A percentile compares a stretch with the other conserved stretches of the same genome.
Conservation (phyloP, 1,140 invertebrate species). For the Dryas iulia region DNA sequence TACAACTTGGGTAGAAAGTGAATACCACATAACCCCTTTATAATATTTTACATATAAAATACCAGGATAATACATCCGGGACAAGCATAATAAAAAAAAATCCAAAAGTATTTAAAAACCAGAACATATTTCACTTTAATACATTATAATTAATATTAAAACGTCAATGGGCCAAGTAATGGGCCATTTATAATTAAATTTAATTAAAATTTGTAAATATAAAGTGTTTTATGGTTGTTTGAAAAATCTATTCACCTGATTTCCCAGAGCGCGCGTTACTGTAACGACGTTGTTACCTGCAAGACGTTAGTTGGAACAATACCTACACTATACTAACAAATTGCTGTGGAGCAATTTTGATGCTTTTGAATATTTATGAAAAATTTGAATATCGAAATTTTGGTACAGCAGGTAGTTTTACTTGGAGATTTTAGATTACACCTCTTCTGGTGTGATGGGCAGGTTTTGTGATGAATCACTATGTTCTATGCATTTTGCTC, state of each 20-base stretch:
- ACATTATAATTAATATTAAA: background rate
- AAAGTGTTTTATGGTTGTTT: constrained; percentile 4
- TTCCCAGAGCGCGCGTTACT: constrained; percentile 28
- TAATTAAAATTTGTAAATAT: background rate
- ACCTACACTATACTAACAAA: constrained; percentile 10
- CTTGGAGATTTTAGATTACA: background rate
- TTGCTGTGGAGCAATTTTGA: constrained; percentile 3
- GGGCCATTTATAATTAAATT: background rate
- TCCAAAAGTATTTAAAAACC: too few species aligned
- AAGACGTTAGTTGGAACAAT: constrained; percentile 24
- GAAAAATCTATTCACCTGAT: constrained; percentile 22
- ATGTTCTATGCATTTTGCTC: too few species aligned
- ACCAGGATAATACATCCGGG: too few species aligned
- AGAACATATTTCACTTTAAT: background rate
- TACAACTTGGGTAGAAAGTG: too few species aligned
- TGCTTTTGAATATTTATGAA: constrained; percentile 23
- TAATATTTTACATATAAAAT: too few species aligned
- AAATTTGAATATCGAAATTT: constrained; percentile 23
- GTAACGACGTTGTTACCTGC: constrained; percentile 17
- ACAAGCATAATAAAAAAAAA: too few species aligned
- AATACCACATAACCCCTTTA: too few species aligned
- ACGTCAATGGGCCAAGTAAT: background rate
- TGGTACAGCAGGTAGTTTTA: background rate
- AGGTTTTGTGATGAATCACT: too few species aligned
- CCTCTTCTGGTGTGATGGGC: too few species aligned